Conservation (phyloP, 35 echinoderm and acorn worm genomes). For the Apostichopus parvimensis region DNA sequence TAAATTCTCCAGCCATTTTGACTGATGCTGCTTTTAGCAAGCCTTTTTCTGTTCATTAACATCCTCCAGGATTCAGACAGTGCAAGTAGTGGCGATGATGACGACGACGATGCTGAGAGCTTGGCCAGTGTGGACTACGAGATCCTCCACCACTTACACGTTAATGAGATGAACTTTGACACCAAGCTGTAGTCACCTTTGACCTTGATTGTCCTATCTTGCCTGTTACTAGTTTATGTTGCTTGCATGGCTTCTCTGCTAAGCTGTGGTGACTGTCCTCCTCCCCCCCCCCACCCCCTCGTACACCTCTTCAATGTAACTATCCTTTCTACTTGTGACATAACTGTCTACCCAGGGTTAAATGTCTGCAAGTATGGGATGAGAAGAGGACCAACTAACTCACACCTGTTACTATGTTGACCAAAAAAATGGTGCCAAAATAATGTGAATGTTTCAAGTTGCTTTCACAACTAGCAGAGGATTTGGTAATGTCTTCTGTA, state of each 20-base stretch:
- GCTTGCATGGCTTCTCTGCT: constrained; percentile 24
- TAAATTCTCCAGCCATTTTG: background rate
- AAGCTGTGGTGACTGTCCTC: background rate
- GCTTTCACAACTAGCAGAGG: too few species aligned
- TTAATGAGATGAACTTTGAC: constrained; percentile 20
- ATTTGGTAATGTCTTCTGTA: too few species aligned
- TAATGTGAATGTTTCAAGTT: too few species aligned
- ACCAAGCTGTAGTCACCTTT: constrained; percentile 20
- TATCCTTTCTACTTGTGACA: too few species aligned
- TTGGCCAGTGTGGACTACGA: background rate
- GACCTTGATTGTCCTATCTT: background rate
- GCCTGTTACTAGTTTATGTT: background rate
- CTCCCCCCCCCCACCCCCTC: too few species aligned
- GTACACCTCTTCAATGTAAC: too few species aligned
- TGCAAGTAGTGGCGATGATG: constrained; percentile 15
- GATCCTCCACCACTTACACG: background rate
- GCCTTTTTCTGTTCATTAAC: constrained; percentile 48
- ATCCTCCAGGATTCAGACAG: constrained; percentile 43
- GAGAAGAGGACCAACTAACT: too few species aligned
- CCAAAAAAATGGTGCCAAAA: too few species aligned
- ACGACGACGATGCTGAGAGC: constrained; percentile 23
- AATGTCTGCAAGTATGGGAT: too few species aligned
- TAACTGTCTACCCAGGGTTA: too few species aligned
- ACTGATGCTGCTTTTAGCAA: constrained; percentile 11
- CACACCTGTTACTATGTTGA: too few species aligned